Conservation (phyloP, 2,888 invertebrate genomes). For the Himalopsyche kuldschensis region DNA sequence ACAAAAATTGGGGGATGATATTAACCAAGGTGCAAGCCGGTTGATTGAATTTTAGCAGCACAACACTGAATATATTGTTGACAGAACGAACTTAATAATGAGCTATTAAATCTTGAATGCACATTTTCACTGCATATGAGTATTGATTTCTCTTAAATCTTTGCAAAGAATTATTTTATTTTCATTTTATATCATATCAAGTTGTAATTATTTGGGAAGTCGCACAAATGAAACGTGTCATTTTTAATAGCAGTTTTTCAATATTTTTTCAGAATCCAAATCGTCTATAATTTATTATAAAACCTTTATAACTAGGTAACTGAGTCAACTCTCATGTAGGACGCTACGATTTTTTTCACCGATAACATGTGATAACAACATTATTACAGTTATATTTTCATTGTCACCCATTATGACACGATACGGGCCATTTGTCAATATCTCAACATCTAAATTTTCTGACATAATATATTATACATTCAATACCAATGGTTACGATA, state of each 20-base stretch:
- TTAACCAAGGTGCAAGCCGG: too few relatives aligned
- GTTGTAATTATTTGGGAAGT: too few relatives aligned
- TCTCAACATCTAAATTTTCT: background rate
- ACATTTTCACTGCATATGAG: too few relatives aligned
- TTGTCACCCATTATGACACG: background rate
- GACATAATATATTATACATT: background rate
- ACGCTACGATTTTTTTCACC: background rate
- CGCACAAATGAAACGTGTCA: too few relatives aligned
- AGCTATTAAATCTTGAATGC: too few relatives aligned
- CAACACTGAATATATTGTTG: too few relatives aligned
- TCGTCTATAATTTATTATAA: background rate
- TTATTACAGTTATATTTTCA: background rate
- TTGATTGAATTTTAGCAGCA: too few relatives aligned
- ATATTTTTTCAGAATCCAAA: background rate
- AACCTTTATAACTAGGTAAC: background rate
- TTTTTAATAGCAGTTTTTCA: background rate
- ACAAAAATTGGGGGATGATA: too few relatives aligned
- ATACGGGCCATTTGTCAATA: background rate
- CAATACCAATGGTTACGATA: background rate
- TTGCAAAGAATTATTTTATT: too few relatives aligned
- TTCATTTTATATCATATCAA: too few relatives aligned
- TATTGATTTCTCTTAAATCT: too few relatives aligned
- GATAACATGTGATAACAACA: background rate
- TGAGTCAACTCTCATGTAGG: background rate
- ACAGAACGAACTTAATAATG: too few relatives aligned